A percentile compares a stretch with the other conserved stretches of the same genome.
These are phyloP conservation scores for Diadumene lineata DNA, from an alignment of 92 coral and sea anemone species.

Conservation along the genomic window DNA sequence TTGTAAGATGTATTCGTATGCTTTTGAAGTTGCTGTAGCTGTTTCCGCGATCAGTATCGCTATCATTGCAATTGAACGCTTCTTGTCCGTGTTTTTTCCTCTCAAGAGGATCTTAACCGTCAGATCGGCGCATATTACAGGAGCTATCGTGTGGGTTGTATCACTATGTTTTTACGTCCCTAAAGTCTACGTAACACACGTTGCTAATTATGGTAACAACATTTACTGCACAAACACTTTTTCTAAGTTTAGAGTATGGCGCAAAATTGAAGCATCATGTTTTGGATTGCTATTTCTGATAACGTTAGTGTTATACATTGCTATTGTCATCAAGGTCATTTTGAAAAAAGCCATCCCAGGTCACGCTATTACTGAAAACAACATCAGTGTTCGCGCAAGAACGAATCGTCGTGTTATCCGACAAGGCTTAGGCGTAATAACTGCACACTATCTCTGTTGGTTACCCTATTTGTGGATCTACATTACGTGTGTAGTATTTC, in stretches of 20 bases:
- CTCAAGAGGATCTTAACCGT: slow-evolving; percentile 6
- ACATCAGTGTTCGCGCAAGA: slow-evolving; percentile 2
- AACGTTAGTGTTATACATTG: slow-evolving; percentile 19
- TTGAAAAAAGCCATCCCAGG: slow-evolving; percentile 21
- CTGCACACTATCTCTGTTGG: slow-evolving; percentile 38
- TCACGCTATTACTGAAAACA: slow-evolving; percentile 21
- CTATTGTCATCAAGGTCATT: slow-evolving; percentile 23
- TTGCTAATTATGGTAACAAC: not conserved
- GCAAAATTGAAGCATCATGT: slow-evolving; percentile 9
- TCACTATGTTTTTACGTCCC: slow-evolving; percentile 16
- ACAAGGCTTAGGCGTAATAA: slow-evolving; percentile 33
- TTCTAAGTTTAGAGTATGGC: not conserved
- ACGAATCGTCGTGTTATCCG: slow-evolving; percentile 22
- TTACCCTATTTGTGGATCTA: slow-evolving; percentile 16
- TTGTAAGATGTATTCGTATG: slow-evolving; percentile 28
- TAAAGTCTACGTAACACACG: slow-evolving; percentile 17
- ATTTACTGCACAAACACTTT: slow-evolving; percentile 2
- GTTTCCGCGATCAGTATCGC: slow-evolving; percentile 26
- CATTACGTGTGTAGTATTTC: not conserved
- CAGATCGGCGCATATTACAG: not conserved
- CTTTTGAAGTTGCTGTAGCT: slow-evolving; percentile 25
- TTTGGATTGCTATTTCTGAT: slow-evolving; percentile 12
- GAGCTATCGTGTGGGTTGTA: slow-evolving; percentile 5
- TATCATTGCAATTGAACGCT: slow-evolving; percentile 21
- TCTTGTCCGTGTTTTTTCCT: slow-evolving; percentile 31